Percentiles rank a stretch among this genome's conserved stretches.
Conservation (phyloP, 2,113 vertebrate genomes). For the Plecotus auritus region DNA sequence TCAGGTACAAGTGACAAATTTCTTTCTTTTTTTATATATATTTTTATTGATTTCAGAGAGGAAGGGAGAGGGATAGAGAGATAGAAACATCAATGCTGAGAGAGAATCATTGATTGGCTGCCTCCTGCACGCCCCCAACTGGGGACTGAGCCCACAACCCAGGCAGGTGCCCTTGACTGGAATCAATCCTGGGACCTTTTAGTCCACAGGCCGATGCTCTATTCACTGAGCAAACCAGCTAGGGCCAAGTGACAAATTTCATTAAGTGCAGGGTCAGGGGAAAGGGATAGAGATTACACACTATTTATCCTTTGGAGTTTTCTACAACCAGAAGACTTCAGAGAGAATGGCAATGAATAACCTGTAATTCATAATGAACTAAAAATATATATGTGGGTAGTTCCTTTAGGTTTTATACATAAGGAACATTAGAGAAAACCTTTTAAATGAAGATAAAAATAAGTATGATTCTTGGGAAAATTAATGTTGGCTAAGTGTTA, state of each 20-base stretch:
- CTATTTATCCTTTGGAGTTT: slow-evolving; percentile 8
- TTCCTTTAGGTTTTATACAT: not conserved
- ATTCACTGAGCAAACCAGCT: too few relatives aligned
- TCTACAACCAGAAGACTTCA: not conserved
- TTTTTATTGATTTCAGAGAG: too few relatives aligned
- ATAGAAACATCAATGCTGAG: too few relatives aligned
- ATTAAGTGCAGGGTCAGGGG: not conserved
- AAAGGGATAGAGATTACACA: not conserved
- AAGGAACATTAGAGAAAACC: not conserved
- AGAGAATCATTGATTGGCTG: too few relatives aligned
- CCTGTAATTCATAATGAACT: slow-evolving; percentile 1
- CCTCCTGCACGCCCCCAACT: too few relatives aligned
- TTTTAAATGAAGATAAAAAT: not conserved
- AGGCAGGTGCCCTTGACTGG: too few relatives aligned
- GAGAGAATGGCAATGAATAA: not conserved
- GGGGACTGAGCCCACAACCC: too few relatives aligned
- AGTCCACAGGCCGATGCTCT: too few relatives aligned
- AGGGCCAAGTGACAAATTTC: not conserved
- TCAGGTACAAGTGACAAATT: not conserved
- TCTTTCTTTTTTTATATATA: too few relatives aligned
- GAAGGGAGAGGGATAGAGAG: too few relatives aligned
- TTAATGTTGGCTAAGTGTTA: not conserved
- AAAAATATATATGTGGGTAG: not conserved
- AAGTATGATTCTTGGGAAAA: not conserved
- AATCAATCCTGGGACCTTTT: too few relatives aligned